Base-by-base conservation (phyloP, 2,113 vertebrate species). In the Athene cunicularia region DNA sequence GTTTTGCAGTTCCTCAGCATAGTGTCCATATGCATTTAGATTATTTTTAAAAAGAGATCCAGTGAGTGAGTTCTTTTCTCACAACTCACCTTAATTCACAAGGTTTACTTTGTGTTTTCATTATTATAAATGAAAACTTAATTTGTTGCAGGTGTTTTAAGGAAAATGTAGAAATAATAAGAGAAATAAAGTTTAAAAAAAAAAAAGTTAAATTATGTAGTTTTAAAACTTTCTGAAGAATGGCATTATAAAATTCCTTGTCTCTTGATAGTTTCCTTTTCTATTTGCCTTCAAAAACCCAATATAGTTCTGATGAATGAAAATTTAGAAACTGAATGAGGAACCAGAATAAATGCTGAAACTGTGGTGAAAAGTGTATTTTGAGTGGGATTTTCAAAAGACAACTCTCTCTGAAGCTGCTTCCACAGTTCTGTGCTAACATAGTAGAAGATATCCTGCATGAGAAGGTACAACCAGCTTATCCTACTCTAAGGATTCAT, bases 101-200 rank as follows among this genome's bases (percentile, higher is more conserved):
- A 75, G 73, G 12, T 15, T 74, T 83, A 66, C 56, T 95, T 92
- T 84, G 45, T 22, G 84, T 92, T 95, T 50, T 14, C 6, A 37
- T 86, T 86, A 76, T 80, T 32, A 53, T 71, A 95, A 90, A 11
- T 83, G 35, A 84, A 80, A 92, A 88, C 23, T 64, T 79, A 90
- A 93, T 90, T 80, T 71, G 11, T 62, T 58, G 84, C n/a, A 83
- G 80, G 23, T 88, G 49, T 91, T 94, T 92, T 76, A 59, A 93
- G 80, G 32, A 83, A 83, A 80, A 28, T 53, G 15, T 77, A 86
- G 75, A 81, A 79, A 84, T 45, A 85, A 9, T 49, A 86, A 62
- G 21, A 91, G 15, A 81, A 79, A 86, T 37, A 80, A 21, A 56
- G 8, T 5, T 39, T 63, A 1, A 67, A 67, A 86, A 1, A 67